Evolutionary conservation across 1,140 invertebrate species (phyloP).

Genomic region (Pissodes strobi): DNA sequence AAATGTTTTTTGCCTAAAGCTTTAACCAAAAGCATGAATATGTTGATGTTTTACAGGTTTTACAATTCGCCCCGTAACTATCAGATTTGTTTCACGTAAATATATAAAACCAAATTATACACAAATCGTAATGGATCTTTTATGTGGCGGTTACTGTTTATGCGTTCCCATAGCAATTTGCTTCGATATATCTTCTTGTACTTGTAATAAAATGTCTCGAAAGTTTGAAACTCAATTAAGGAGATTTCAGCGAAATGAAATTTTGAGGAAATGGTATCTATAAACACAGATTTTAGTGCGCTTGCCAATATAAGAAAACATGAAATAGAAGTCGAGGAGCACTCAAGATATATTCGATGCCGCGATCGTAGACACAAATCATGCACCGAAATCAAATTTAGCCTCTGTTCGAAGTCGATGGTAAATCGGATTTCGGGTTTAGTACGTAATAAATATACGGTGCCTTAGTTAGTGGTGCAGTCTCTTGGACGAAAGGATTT

Average conservation of each 20-base stretch:
- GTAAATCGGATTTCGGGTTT: conserved; percentile 9
- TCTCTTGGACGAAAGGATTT: not conserved
- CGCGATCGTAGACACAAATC: conserved; percentile 2
- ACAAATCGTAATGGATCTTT: no score
- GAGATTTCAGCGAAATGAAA: conserved; percentile 24
- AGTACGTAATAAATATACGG: not conserved
- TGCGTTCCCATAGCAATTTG: no score
- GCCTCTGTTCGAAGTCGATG: not conserved
- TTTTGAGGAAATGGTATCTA: conserved; percentile 17
- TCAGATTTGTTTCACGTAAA: no score
- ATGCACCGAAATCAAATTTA: conserved; percentile 21
- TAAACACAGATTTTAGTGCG: conserved; percentile 9
- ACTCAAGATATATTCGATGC: conserved; percentile 2
- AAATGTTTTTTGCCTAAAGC: no score
- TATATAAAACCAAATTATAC: no score
- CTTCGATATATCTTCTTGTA: not conserved
- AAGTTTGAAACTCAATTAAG: conserved; percentile 19
- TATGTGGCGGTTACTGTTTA: no score
- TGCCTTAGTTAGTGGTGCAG: not conserved
- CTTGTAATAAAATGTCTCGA: conserved; percentile 9
- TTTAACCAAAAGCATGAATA: no score
- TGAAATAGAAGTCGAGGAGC: conserved; percentile 4
- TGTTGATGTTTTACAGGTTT: no score
- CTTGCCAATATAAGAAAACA: not conserved
- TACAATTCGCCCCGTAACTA: no score